Conservation (phyloP, 2,888 invertebrate genomes). For the Eristalinus aeneus region DNA sequence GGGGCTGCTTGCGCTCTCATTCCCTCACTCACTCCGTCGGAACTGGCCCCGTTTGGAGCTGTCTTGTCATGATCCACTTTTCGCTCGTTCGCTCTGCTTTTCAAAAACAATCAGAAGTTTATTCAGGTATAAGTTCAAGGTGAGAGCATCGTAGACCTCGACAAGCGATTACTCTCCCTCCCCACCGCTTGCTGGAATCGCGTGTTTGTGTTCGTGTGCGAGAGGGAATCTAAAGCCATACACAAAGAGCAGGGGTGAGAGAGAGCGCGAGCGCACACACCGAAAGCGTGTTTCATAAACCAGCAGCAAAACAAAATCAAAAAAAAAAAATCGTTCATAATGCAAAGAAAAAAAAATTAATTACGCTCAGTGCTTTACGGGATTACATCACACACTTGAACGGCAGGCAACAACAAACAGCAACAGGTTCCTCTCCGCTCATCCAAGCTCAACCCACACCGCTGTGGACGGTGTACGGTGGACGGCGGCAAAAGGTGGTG, state of each 20-base stretch:
- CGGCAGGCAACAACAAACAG: background rate
- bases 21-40: background rate
- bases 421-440: constrained; percentile 17
- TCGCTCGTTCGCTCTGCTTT: constrained; percentile 36
- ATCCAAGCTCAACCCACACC: background rate
- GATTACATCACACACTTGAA: constrained; percentile 30
- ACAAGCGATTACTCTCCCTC: background rate
- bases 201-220: background rate
- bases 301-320: background rate
- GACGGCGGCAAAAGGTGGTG: too few species aligned
- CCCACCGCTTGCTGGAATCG: background rate
- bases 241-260: background rate
- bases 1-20: background rate
- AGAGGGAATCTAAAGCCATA: background rate
- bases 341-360: constrained; percentile 10
- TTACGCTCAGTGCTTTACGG: constrained; percentile 6
- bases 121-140: constrained; percentile 66
- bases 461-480: background rate
- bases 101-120: constrained; percentile 62
- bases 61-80: constrained; percentile 1
- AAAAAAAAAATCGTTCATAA: background rate
- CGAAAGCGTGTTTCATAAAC: background rate
- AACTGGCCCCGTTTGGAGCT: background rate
- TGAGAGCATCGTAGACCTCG: constrained; percentile 38
- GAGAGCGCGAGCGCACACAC: background rate